phyloP scores from a whole-genome alignment of 2,888 invertebrate genomes.

The Ferrisia virgata region DNA sequence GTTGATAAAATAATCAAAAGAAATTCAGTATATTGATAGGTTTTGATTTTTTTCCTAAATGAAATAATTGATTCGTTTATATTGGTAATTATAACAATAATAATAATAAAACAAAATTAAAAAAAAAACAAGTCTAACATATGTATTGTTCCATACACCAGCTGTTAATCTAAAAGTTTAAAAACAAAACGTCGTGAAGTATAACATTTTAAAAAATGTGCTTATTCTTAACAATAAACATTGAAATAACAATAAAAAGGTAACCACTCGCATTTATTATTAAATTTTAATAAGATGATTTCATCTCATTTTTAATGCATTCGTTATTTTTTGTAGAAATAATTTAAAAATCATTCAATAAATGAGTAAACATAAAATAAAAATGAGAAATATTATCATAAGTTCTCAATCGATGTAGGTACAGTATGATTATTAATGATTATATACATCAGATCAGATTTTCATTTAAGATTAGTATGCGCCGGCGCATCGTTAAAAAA shows the following conservation, averaged over 20 bases:
- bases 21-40: neutral
- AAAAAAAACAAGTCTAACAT: neutral
- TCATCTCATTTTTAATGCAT: conserved; percentile 1
- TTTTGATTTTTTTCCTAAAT: neutral
- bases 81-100: neutral
- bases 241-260: conserved; percentile 27
- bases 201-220: neutral
- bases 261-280: conserved; percentile 19
- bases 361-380: neutral
- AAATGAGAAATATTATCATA: neutral
- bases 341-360: neutral
- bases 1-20: too few species aligned
- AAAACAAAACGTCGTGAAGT: neutral
- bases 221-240: conserved; percentile 1
- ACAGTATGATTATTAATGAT: neutral
- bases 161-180: conserved; percentile 1
- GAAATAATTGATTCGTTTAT: neutral
- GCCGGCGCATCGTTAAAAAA: neutral
- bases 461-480: neutral
- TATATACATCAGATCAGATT: neutral
- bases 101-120: neutral
- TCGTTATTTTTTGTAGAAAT: neutral
- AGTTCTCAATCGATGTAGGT: neutral
- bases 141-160: conserved; percentile 19
- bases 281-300: neutral